A percentile compares a stretch with the other conserved stretches of the same genome.
phyloP scores from a whole-genome alignment of 2,888 invertebrate genomes.

The Osmoderma eremita region DNA sequence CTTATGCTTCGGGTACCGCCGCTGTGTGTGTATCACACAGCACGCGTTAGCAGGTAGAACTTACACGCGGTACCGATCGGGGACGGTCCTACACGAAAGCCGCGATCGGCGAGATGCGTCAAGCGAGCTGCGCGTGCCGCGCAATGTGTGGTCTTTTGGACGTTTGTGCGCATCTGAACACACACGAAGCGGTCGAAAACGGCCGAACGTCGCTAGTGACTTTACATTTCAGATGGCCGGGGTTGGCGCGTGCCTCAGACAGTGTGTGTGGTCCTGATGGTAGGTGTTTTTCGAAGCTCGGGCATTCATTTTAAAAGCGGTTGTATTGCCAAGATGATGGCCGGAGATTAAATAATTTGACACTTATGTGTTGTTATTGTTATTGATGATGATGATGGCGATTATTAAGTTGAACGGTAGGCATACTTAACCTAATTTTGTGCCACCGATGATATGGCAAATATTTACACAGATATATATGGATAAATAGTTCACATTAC shows the following conservation, averaged over 20 bases:
- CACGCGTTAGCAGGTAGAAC: conserved; percentile 50
- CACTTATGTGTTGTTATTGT: conserved; percentile 28
- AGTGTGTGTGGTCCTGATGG: conserved; percentile 52
- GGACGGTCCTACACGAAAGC: conserved; percentile 50
- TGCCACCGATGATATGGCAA: conserved; percentile 22
- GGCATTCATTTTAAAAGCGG: conserved; percentile 37
- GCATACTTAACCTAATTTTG: conserved; percentile 31
- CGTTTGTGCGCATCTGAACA: conserved; percentile 52
- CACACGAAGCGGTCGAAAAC: conserved; percentile 50
- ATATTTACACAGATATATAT: conserved; percentile 10
- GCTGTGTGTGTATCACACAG: conserved; percentile 46
- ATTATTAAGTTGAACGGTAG: conserved; percentile 27
- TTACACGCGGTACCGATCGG: conserved; percentile 48
- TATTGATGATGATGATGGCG: conserved; percentile 33
- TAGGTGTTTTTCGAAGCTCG: conserved; percentile 41
- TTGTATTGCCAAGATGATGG: conserved; percentile 37
- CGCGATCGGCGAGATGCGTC: conserved; percentile 59
- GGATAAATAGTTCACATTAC: conserved; percentile 1
- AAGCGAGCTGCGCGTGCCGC: conserved; percentile 79
- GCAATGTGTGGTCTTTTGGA: conserved; percentile 74
- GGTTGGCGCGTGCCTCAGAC: conserved; percentile 54
- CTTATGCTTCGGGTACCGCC: conserved; percentile 69
- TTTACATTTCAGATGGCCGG: conserved; percentile 48
- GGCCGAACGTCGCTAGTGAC: conserved; percentile 41
- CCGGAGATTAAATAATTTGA: conserved; percentile 38